Evolutionary conservation across 2,888 invertebrate genomes (phyloP), one percentile per base, ranked within the genome.

Genomic region (Mimumesa dahlbomi): DNA sequence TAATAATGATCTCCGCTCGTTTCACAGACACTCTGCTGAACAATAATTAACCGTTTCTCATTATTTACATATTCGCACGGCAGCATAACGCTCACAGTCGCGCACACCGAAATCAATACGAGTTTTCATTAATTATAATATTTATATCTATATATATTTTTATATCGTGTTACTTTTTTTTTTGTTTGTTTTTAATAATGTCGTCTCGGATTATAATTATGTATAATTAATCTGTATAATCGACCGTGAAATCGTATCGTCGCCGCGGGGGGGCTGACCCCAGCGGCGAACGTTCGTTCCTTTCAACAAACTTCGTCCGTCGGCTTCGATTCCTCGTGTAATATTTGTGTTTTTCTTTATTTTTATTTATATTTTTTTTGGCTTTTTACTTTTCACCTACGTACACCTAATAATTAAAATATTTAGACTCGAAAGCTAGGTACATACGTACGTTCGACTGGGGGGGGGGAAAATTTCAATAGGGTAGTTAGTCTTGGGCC

Each of bases 401-500:
- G 42, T 57, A 53, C 52, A 25, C 62, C 67, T 75, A 64, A 62
- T 61, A 70, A 76, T 82, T 78, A 80, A 86, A 86, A 82, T 86
- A 82, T 84, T 75, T 84, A 84, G 77, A 86, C 75, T 85, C 78
- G 74, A 79, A 82, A 84, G 83, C 83, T 84, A 84, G 75, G 77
- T 82, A 79, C 73, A 75, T 74, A 63, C 59, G n/a, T n/a, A n/a
- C n/a, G n/a, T 49, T 66, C 48, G 57, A 75, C 52, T 56, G 57
- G 42, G 68, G 62, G 72, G 64, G 73, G 67, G 68, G 48, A 34
- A 40, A 58, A 25, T 42, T 38, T 7, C 36, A n/a, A n/a, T 58
- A 19, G 25, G 40, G 22, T 16, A 42, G 21, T 19, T 40, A 59
- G 43, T n/a, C n/a, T 19, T 14, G 57, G 61, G 49, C 69, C 70